Evolutionary conservation across 2,888 invertebrate species (phyloP).

Genomic region (Cancer borealis): DNA sequence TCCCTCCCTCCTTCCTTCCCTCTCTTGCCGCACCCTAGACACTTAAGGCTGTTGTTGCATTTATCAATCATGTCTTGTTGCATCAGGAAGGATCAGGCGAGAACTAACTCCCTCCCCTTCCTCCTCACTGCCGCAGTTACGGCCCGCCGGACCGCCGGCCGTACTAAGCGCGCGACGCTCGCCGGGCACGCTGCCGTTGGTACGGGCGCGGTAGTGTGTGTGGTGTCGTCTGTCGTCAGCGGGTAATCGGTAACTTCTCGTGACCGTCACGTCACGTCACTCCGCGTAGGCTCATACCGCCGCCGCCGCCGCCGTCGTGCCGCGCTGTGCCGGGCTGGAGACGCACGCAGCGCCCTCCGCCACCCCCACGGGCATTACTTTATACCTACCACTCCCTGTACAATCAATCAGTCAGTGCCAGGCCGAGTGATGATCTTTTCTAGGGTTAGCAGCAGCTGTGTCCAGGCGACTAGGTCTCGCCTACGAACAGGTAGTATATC

Average conservation of each 20-base stretch:
- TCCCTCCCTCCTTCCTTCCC: neutral
- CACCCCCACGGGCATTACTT: slow-evolving; percentile 60
- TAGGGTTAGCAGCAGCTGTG: slow-evolving; percentile 44
- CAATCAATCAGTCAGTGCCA: slow-evolving; percentile 42
- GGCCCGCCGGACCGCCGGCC: slow-evolving; percentile 75
- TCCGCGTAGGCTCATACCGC: slow-evolving; percentile 59
- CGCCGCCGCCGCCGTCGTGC: slow-evolving; percentile 65
- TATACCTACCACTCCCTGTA: slow-evolving; percentile 25
- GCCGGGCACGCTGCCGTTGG: slow-evolving; percentile 66
- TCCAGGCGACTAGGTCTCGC: slow-evolving; percentile 39
- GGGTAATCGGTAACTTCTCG: slow-evolving; percentile 38
- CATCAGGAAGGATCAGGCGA: slow-evolving; percentile 53
- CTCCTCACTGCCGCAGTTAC: slow-evolving; percentile 72
- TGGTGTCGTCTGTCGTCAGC: slow-evolving; percentile 39
- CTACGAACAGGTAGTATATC: slow-evolving; percentile 52
- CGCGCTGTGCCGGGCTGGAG: slow-evolving; percentile 66
- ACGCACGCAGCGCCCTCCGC: slow-evolving; percentile 53
- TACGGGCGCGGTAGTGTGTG: slow-evolving; percentile 65
- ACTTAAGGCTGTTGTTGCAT: slow-evolving; percentile 33
- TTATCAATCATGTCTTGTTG: slow-evolving; percentile 42
- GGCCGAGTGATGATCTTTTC: slow-evolving; percentile 51
- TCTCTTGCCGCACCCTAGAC: slow-evolving; percentile 1
- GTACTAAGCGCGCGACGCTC: slow-evolving; percentile 70
- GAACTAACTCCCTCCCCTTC: slow-evolving; percentile 71
- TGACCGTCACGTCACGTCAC: slow-evolving; percentile 41